These are phyloP conservation scores for Seladonia tumulorum DNA, from an alignment of 2,888 invertebrate genomes.

Conservation along the genomic window DNA sequence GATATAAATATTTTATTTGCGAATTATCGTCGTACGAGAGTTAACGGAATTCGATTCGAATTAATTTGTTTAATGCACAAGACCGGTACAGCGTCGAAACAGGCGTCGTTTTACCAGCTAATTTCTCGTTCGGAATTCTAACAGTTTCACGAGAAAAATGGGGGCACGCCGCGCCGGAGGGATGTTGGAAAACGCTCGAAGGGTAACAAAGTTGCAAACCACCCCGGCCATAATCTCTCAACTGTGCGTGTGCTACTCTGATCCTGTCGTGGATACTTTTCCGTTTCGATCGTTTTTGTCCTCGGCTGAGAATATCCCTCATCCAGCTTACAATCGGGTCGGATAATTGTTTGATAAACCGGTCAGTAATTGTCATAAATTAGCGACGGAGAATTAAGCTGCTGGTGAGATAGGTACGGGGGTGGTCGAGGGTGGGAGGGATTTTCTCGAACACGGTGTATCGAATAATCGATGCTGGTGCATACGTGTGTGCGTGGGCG, in stretches of 20 bases:
- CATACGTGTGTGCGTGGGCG: not conserved
- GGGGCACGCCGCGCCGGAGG: not conserved
- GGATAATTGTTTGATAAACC: conserved; percentile 13
- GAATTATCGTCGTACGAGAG: too few species aligned
- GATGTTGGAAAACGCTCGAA: conserved; percentile 3
- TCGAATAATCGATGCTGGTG: conserved; percentile 49
- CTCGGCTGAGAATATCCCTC: not conserved
- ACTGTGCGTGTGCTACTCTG: not conserved
- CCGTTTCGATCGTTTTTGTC: not conserved
- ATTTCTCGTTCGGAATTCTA: not conserved
- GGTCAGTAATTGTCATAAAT: conserved; percentile 10
- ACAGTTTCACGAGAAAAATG: not conserved
- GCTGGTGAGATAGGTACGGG: not conserved
- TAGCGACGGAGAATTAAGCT: conserved; percentile 12
- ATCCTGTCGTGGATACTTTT: not conserved
- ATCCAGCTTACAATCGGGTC: not conserved
- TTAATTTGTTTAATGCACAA: not conserved
- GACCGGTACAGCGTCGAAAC: not conserved
- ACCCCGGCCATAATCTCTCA: not conserved
- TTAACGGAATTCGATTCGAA: too few species aligned
- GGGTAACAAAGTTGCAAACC: conserved; percentile 3
- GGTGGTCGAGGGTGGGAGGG: not conserved
- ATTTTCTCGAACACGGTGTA: conserved; percentile 31
- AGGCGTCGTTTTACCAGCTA: not conserved
- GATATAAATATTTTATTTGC: too few species aligned